Evolutionary conservation across 2,888 invertebrate genomes (phyloP), one percentile per base, ranked within the genome.

Genomic region (Subacronicta megacephala): DNA sequence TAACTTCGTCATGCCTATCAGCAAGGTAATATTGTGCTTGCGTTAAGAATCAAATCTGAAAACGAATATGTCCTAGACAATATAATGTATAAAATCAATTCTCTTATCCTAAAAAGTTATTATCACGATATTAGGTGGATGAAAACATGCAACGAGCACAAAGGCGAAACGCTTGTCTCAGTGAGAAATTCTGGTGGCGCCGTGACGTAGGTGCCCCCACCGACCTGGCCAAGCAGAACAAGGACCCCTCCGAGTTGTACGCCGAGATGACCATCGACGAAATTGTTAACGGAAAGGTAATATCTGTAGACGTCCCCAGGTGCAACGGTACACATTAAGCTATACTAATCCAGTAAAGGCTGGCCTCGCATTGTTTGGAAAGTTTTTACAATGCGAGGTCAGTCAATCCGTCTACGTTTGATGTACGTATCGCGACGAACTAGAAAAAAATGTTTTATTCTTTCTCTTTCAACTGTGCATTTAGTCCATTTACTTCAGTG

Each of bases 61-160:
- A n/a, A n/a, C n/a, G n/a, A n/a, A n/a, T n/a, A n/a, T n/a, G n/a
- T n/a, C n/a, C n/a, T 9, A 26, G 1, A 26, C 1, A 1, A 26
- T 3, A 10, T 10, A 26, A 26, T 26, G 26, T 0, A 0, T 10
- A 0, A 26, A 26, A 10, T 3, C 26, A 10, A 3, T 26, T 29
- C 12, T n/a, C 31, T n/a, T n/a, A 5, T 31, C 26, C 3, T 10
- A 26, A 26, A 10, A 26, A 10, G 10, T 26, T 26, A 26, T 10
- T 26, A 26, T 10, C 26, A 26, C 26, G 3, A 26, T 36, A 9
- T 17, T 67, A 96, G 96, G 97, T 98, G 47, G 98, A 99, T 85
- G 99, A 99, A 91, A 99, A 99, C 89, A 99, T 99, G 98, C 96
- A 97, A 82, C 97, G 96, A 52, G 99, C 99, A 0, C 99, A 99